Conservation (phyloP, 2,113 vertebrate species). For the Nyctibius bracteatus region DNA sequence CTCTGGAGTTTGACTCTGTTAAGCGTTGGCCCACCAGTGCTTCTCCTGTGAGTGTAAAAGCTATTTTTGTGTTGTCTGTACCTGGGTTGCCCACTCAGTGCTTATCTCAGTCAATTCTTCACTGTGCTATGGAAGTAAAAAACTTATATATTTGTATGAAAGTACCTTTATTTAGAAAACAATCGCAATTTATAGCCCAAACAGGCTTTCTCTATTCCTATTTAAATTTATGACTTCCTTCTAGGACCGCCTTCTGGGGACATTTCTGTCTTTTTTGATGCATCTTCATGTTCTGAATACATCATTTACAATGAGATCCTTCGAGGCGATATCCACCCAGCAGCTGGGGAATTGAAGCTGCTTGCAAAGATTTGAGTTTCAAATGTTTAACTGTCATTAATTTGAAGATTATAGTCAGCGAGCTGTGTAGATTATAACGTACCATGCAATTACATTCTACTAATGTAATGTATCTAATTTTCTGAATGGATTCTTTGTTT, state of each 20-base stretch:
- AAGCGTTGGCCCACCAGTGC: neutral
- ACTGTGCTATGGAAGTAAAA: neutral
- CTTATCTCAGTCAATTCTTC: neutral
- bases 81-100: neutral
- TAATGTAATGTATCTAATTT: conserved; percentile 5
- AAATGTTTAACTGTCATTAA: conserved; percentile 47
- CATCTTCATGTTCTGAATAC: conserved; percentile 15
- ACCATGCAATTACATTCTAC: neutral
- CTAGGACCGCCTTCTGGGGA: neutral
- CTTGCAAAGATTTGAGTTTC: conserved; percentile 7
- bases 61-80: neutral
- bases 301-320: neutral
- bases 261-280: neutral
- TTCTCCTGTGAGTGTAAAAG: neutral
- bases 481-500: neutral
- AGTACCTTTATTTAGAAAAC: neutral
- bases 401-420: neutral
- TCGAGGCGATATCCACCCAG: neutral
- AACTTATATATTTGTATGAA: neutral
- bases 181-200: neutral
- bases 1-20: neutral
- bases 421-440: conserved; percentile 1
- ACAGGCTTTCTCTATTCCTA: neutral
- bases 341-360: neutral
- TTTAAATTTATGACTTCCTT: conserved; percentile 6